Evolutionary conservation across 2,797 vertebrate species (phyloP).

Genomic region (Anas georgica): DNA sequence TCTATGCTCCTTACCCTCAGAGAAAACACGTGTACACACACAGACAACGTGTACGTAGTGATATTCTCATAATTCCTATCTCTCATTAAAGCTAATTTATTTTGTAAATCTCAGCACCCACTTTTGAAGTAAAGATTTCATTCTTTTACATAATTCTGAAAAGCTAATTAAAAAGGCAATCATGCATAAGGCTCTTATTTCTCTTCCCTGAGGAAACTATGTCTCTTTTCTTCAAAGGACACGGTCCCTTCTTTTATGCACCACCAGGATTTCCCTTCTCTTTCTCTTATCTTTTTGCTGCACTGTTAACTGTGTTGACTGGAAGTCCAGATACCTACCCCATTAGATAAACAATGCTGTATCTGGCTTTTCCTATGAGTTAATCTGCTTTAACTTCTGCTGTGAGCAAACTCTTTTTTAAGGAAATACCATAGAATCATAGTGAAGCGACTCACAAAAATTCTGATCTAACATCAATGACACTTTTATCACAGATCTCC

Average conservation of each 20-base stretch:
- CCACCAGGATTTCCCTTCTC: constrained; percentile 32
- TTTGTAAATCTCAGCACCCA: constrained; percentile 24
- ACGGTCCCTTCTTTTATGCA: constrained; percentile 3
- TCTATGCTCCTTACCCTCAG: background rate
- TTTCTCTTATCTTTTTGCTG: constrained; percentile 9
- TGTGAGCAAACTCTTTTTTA: background rate
- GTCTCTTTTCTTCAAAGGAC: constrained; percentile 47
- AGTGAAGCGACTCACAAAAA: too few relatives aligned
- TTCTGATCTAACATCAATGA: background rate
- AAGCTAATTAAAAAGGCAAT: constrained; percentile 65
- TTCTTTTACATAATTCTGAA: constrained; percentile 43
- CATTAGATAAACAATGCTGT: background rate
- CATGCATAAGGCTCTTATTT: constrained; percentile 30
- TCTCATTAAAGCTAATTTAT: constrained; percentile 43
- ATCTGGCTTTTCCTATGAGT: background rate
- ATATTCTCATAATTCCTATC: constrained; percentile 20
- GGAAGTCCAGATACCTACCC: constrained; percentile 10
- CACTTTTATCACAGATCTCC: background rate
- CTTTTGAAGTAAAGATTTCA: constrained; percentile 50
- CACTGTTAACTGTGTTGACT: background rate
- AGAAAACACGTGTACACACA: constrained; percentile 36
- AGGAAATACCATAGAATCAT: background rate
- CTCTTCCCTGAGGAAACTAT: constrained; percentile 26
- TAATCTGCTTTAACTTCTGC: background rate
- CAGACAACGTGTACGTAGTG: background rate